Base-by-base conservation (phyloP, 1,140 invertebrate species). In the Chlorops oryzae region DNA sequence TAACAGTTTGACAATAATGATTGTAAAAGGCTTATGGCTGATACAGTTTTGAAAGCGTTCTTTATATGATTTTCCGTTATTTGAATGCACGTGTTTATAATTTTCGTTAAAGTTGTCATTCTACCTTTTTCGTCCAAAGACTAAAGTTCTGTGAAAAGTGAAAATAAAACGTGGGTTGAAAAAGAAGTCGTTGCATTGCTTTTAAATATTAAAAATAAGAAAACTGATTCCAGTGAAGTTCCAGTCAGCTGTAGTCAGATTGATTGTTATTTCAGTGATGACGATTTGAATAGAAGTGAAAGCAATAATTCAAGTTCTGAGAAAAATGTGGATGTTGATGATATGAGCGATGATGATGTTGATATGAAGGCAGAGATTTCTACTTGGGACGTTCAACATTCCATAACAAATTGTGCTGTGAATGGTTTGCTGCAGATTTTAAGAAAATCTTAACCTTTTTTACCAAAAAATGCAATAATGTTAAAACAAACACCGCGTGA, bases 171-270 rank as follows among this genome's bases (percentile, higher is more conserved):
- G 34, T 15, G 18, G 13, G 34, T 35, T 15, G 18, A 35, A 43
- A 43, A 43, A 43, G 41, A 43, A 43, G 28, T 43, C 28, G 41
- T 43, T 43, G 41, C 24, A 43, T 43, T 43, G 41, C 23, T 43
- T 22, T 43, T 43, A 43, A 43, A 43, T 43, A 15, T 24, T 25
- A 43, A 43, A 25, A 43, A 43, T 43, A 43, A 43, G 28, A 24
- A 24, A 24, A 24, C n/a, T 25, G 41, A 43, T 43, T 43, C 41
- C 10, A 43, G 23, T 24, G 41, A 43, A 43, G 41, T 24, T 43
- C 21, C 23, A 43, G 41, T 21, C 9, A 24, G 41, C 41, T 22
- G 13, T 24, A 43, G 41, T 43, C 21, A 43, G 17, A 43, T 22
- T 43, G 21, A 25, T 43, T 43, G 15, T 21, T 21, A 43, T 43